Evolutionary conservation across 2,888 invertebrate genomes (phyloP).

Genomic region (Danaus chrysippus): DNA sequence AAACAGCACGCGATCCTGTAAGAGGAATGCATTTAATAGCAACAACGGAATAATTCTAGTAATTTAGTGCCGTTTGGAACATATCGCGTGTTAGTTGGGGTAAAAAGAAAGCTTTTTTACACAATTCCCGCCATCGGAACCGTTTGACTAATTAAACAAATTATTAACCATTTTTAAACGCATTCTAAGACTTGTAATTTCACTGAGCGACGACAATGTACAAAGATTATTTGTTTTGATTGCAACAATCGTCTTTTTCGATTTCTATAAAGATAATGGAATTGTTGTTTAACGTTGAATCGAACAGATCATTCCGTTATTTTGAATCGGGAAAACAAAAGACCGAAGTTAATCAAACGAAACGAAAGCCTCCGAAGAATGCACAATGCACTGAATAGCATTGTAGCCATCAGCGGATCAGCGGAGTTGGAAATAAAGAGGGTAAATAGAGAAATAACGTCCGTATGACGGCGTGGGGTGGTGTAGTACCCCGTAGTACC

Average conservation of each 20-base stretch:
- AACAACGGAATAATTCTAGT: slow-evolving; percentile 65
- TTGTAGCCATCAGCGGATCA: slow-evolving; percentile 21
- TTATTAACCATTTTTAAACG: slow-evolving; percentile 2
- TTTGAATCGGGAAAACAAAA: neutral
- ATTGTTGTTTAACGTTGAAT: neutral
- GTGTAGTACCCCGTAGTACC: slow-evolving; percentile 41
- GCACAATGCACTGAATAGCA: slow-evolving; percentile 11
- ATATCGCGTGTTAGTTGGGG: slow-evolving; percentile 54
- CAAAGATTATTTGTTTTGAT: too few species aligned
- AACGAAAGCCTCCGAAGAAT: slow-evolving; percentile 13
- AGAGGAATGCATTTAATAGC: slow-evolving; percentile 71
- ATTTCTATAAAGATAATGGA: neutral
- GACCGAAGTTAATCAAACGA: neutral
- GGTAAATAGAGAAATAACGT: slow-evolving; percentile 42
- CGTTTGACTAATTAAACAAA: slow-evolving; percentile 8
- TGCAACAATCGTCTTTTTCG: neutral
- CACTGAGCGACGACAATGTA: too few species aligned
- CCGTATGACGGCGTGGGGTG: slow-evolving; percentile 37
- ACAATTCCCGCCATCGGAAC: slow-evolving; percentile 22
- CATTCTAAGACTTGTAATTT: too few species aligned
- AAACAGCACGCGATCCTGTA: slow-evolving; percentile 63
- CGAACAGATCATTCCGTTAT: neutral
- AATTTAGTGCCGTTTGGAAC: slow-evolving; percentile 62
- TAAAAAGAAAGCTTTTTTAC: slow-evolving; percentile 35
- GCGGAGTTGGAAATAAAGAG: slow-evolving; percentile 31